phyloP scores from a whole-genome alignment of 92 coral and sea anemone genomes.

The Porites cylindrica region DNA sequence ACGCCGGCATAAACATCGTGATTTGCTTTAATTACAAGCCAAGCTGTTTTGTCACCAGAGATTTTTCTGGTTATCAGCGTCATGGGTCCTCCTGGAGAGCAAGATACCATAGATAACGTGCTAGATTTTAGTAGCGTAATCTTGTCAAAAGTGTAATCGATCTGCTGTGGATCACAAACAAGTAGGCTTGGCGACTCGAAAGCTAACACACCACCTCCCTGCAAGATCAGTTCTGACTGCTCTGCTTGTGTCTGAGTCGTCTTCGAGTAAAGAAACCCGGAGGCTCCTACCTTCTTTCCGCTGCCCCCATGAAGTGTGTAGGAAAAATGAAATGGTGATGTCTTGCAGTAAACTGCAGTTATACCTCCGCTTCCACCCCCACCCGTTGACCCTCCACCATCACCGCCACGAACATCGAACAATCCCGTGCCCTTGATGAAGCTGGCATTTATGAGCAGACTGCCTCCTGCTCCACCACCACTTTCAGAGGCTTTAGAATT shows the following conservation, averaged over 20 bases:
- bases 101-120: constrained; percentile 79
- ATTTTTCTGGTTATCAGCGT: constrained; percentile 74
- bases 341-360: constrained; percentile 81
- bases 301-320: constrained; percentile 82
- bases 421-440: constrained; percentile 77
- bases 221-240: constrained; percentile 68
- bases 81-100: constrained; percentile 81
- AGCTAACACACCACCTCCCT: constrained; percentile 61
- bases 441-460: constrained; percentile 73
- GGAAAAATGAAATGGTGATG: constrained; percentile 64
- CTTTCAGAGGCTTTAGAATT: constrained; percentile 65
- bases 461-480: constrained; percentile 98
- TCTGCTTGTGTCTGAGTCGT: constrained; percentile 22
- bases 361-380: constrained; percentile 99
- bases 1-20: constrained; percentile 91
- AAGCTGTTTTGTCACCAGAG: constrained; percentile 82
- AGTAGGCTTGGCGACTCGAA: constrained; percentile 68
- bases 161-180: constrained; percentile 79
- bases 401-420: constrained; percentile 90
- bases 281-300: constrained; percentile 84
- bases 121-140: constrained; percentile 71
- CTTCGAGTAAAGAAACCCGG: constrained; percentile 80
- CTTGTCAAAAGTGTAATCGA: constrained; percentile 88
- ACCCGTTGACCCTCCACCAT: constrained; percentile 88
- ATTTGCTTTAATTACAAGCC: constrained; percentile 61